These are phyloP conservation scores for Unio pictorum DNA, from an alignment of 2,888 invertebrate species.

Conservation along the genomic window DNA sequence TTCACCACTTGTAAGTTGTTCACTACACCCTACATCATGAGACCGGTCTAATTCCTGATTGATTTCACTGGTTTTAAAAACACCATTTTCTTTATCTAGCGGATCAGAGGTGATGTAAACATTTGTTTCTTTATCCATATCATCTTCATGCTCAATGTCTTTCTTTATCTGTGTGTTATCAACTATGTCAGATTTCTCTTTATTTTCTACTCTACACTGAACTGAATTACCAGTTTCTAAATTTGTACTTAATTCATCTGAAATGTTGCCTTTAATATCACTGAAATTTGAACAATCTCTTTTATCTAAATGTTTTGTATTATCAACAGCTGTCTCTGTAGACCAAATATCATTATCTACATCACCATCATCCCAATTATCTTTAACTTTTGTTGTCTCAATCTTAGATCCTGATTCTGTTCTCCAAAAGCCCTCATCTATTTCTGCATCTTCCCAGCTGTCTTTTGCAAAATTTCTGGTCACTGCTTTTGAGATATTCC, in stretches of 20 bases:
- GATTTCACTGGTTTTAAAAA: no score
- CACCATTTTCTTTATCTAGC: no score
- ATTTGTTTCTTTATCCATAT: constrained; percentile 5
- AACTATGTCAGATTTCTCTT: neutral
- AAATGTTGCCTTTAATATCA: neutral
- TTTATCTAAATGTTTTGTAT: neutral
- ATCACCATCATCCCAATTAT: constrained; percentile 2
- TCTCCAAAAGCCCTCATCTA: constrained; percentile 28
- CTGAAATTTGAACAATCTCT: neutral
- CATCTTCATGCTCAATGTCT: neutral
- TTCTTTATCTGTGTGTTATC: no score
- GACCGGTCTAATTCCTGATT: no score
- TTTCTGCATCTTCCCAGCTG: constrained; percentile 18
- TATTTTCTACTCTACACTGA: neutral
- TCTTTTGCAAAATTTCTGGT: no score
- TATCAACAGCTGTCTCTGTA: constrained; percentile 3
- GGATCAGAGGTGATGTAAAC: neutral
- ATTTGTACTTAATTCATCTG: neutral
- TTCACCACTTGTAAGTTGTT: constrained; percentile 1
- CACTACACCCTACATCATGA: neutral
- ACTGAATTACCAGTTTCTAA: neutral
- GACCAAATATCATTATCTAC: constrained; percentile 34
- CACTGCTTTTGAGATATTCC: no score
- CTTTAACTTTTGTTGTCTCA: constrained; percentile 4
- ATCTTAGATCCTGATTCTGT: neutral